Evolutionary conservation across 1,140 invertebrate species (phyloP).

Genomic region (Oedothorax gibbosus): DNA sequence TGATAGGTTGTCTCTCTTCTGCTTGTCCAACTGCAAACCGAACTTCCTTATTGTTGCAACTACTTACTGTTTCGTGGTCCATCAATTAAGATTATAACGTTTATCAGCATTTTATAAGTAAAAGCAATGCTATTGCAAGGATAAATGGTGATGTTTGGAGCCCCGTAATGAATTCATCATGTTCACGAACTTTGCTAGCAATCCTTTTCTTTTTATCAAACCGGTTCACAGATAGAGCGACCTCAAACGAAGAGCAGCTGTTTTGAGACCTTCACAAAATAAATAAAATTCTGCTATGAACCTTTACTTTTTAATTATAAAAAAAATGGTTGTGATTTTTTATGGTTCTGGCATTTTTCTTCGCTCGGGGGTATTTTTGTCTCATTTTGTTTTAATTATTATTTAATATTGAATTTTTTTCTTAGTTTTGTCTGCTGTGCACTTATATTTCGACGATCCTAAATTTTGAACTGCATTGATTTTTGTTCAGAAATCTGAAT

Average conservation of each 20-base stretch:
- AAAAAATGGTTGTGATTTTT: conserved; percentile 24
- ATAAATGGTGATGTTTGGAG: neutral
- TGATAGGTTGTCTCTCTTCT: too few relatives aligned
- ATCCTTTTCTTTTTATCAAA: conserved; percentile 3
- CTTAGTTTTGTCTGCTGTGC: too few relatives aligned
- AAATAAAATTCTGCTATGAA: conserved; percentile 35
- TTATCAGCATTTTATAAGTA: neutral
- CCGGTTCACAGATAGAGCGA: conserved; percentile 20
- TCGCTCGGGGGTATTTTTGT: too few relatives aligned
- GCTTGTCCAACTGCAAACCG: too few relatives aligned
- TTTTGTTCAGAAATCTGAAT: too few relatives aligned
- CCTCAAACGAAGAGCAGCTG: conserved; percentile 30
- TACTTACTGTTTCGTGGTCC: too few relatives aligned
- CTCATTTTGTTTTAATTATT: too few relatives aligned
- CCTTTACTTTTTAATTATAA: conserved; percentile 22
- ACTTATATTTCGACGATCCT: too few relatives aligned
- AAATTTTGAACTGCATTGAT: too few relatives aligned
- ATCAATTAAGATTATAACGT: neutral
- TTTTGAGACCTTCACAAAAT: conserved; percentile 35
- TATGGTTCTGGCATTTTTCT: neutral
- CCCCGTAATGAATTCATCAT: conserved; percentile 21
- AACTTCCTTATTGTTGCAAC: too few relatives aligned
- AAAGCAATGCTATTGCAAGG: neutral
- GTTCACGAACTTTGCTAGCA: conserved; percentile 30
- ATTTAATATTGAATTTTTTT: too few relatives aligned